A percentile compares a stretch with the other conserved stretches of the same genome.
Evolutionary conservation across 2,113 vertebrate genomes (phyloP).

Genomic region (Forbesichthys agassizii): DNA sequence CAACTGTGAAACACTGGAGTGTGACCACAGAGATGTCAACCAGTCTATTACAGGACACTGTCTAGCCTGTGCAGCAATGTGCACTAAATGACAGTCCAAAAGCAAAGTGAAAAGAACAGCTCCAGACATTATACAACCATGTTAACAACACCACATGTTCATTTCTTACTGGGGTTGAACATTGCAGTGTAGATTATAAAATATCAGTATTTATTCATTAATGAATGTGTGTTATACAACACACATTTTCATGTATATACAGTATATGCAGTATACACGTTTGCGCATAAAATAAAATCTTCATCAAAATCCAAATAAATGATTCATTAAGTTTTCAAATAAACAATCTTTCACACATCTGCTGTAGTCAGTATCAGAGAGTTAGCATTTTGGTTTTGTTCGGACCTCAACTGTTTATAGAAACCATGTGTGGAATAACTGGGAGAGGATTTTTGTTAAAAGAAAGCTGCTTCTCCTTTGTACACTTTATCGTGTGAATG

Average conservation of each 20-base stretch:
- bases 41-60: slow-evolving; percentile 75
- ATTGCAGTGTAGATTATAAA: too few relatives aligned
- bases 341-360: slow-evolving; percentile 14
- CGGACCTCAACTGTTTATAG: slow-evolving; percentile 58
- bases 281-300: background rate
- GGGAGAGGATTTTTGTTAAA: slow-evolving; percentile 65
- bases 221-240: background rate
- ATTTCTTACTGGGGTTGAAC: background rate
- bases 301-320: too few relatives aligned
- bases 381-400: slow-evolving; percentile 31
- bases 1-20: slow-evolving; percentile 71
- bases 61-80: slow-evolving; percentile 63
- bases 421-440: slow-evolving; percentile 70
- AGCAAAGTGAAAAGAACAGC: slow-evolving; percentile 34
- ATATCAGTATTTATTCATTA: too few relatives aligned
- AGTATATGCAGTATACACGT: background rate
- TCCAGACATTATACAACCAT: slow-evolving; percentile 25
- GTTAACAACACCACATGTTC: slow-evolving; percentile 1
- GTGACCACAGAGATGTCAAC: slow-evolving; percentile 66
- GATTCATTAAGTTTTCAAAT: too few relatives aligned
- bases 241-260: background rate
- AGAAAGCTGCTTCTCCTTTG: slow-evolving; percentile 74
- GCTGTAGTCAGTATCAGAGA: slow-evolving; percentile 11
- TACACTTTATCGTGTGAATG: slow-evolving; percentile 73
- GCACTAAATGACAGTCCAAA: slow-evolving; percentile 61